phyloP scores from a whole-genome alignment of 2,797 vertebrate genomes.

The Halcyon smyrnensis region DNA sequence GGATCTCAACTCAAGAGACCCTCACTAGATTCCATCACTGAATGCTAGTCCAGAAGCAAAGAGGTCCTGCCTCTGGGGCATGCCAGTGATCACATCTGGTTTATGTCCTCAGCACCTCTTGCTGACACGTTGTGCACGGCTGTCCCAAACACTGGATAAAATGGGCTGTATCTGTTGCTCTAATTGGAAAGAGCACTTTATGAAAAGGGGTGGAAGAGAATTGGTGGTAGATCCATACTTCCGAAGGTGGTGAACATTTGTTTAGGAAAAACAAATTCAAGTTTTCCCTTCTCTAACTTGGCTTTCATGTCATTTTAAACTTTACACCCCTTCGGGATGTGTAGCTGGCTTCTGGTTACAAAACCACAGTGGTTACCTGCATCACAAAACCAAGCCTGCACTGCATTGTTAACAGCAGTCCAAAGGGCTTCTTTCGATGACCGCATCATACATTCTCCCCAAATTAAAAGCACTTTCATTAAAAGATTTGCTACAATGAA shows the following conservation, averaged over 20 bases:
- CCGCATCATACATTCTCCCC: not conserved
- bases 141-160: not conserved
- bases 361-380: not conserved
- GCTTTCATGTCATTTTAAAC: not conserved
- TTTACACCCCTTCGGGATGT: not conserved
- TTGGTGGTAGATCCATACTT: not conserved
- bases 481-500: not conserved
- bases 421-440: not conserved
- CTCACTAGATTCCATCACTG: not conserved
- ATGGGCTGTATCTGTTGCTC: not conserved
- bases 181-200: not conserved
- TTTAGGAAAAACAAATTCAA: not conserved
- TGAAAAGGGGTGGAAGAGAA: not conserved
- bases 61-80: not conserved
- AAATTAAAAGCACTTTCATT: not conserved
- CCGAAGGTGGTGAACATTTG: not conserved
- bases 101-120: fast-evolving
- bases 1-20: not conserved
- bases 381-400: not conserved
- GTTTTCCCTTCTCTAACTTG: not conserved
- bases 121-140: not conserved
- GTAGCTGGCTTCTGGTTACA: not conserved
- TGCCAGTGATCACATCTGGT: not conserved
- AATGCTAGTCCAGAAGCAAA: not conserved
- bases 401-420: not conserved